These are phyloP conservation scores for Capromys pilorides DNA, from an alignment of 2,797 vertebrate genomes.

Conservation along the genomic window DNA sequence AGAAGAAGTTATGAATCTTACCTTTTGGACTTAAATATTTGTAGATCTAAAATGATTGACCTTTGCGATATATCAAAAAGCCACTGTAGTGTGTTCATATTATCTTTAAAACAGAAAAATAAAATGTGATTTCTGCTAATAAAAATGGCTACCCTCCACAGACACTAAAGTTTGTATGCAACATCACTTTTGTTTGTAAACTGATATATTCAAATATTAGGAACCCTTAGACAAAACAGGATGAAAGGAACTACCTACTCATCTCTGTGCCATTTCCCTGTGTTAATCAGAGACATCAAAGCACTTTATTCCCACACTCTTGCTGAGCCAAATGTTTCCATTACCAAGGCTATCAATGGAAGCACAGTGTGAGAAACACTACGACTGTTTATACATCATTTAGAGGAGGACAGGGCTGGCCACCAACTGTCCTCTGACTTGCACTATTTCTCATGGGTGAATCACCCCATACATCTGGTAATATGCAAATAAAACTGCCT, in stretches of 20 bases:
- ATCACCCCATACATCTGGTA: constrained; percentile 50
- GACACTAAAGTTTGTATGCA: constrained; percentile 25
- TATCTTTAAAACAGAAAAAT: constrained; percentile 35
- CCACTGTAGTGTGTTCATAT: neutral
- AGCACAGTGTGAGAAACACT: constrained; percentile 14
- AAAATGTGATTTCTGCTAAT: constrained; percentile 44
- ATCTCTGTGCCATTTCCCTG: constrained; percentile 51
- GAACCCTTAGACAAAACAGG: constrained; percentile 40
- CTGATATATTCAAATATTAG: constrained; percentile 44
- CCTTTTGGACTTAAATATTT: constrained; percentile 51
- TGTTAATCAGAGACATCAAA: constrained; percentile 70
- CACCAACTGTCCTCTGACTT: constrained; percentile 27
- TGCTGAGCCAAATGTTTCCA: constrained; percentile 63
- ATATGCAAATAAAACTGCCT: constrained; percentile 58
- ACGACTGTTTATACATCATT: neutral
- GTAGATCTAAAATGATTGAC: neutral
- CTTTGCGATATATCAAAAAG: constrained; percentile 26
- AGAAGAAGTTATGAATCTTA: constrained; percentile 50
- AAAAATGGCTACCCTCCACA: constrained; percentile 52
- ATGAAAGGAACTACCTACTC: constrained; percentile 55
- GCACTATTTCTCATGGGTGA: constrained; percentile 5
- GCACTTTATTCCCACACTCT: constrained; percentile 61
- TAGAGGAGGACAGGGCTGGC: neutral
- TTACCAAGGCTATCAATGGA: constrained; percentile 61
- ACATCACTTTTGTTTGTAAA: constrained; percentile 54